Evolutionary conservation across 2,797 vertebrate species (phyloP), one percentile per base, ranked within the genome.

Genomic region (Esox lucius): DNA sequence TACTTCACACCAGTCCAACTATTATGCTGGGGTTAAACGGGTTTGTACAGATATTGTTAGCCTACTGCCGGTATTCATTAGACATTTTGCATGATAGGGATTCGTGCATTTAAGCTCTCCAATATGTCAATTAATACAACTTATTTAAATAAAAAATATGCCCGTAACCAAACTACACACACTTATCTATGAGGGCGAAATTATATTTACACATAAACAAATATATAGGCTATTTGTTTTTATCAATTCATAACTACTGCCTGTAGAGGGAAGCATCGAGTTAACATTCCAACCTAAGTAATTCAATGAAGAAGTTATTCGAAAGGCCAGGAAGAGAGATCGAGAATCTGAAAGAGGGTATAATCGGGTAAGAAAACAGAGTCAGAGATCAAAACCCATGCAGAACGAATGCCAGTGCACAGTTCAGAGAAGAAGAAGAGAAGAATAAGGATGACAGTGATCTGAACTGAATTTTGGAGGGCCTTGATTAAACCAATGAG

Each of bases 201-300:
- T 59, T 22, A 59, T 2, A n/a, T 59, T 22, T 22, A 59, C 19
- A 59, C n/a, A 59, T 0, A 19, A n/a, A 9, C 59, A 22, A 59
- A 59, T 42, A 9, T 42, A 9, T 2, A n/a, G n/a, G n/a, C 16
- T n/a, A 1, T 53, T 19, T 28, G 22, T 33, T 65, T 17, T 26
- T 13, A 6, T 33, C 62, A 65, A 28, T 82, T 77, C 31, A 72
- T 71, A 3, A 64, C 19, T 17, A n/a, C 72, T 6, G 24, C 91
- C 91, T 87, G 81, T 82, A 91, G 91, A 83, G 85, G 89, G 89
- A 67, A 81, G 68, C 35, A 82, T 80, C 85, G 88, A 48, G 66
- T 68, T 67, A 33, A 56, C 49, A 35, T 75, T 46, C 65, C 16
- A 75, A 71, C 17, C 26, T 35, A 35, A 68, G 24, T 35, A 19